These are phyloP conservation scores for Vulpes lagopus DNA, from an alignment of 2,113 vertebrate species.

Conservation along the genomic window DNA sequence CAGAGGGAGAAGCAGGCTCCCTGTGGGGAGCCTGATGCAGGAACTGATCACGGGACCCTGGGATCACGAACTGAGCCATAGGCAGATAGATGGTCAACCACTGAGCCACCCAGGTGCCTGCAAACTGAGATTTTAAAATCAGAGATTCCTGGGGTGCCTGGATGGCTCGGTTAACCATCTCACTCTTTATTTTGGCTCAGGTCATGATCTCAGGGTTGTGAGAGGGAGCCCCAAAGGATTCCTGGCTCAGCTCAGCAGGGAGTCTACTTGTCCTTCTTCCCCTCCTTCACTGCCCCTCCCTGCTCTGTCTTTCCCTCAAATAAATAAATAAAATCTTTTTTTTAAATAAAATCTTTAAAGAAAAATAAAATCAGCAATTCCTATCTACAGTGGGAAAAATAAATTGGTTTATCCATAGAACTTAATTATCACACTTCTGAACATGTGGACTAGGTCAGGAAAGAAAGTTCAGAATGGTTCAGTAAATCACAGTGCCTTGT, in stretches of 20 bases:
- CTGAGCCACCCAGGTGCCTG: no score
- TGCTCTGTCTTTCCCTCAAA: background rate
- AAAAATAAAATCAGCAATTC: background rate
- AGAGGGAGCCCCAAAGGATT: background rate
- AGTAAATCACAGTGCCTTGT: background rate
- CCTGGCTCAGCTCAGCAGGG: background rate
- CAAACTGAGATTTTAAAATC: constrained; percentile 37
- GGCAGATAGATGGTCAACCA: no score
- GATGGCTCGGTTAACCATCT: background rate
- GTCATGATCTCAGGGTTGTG: background rate
- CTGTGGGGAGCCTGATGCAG: no score
- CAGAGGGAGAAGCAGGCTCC: no score
- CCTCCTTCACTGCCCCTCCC: background rate
- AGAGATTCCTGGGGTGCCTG: background rate
- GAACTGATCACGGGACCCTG: no score
- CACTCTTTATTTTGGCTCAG: background rate
- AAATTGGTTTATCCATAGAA: background rate
- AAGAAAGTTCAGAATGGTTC: background rate
- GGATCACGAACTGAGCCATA: no score
- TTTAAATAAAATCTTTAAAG: background rate
- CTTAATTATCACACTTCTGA: background rate
- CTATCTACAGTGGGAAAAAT: background rate
- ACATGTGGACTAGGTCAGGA: background rate
- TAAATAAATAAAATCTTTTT: background rate
- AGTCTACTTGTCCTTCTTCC: background rate